Base-by-base conservation (phyloP, 2,888 invertebrate genomes). In the Cosmopolites sordidus region DNA sequence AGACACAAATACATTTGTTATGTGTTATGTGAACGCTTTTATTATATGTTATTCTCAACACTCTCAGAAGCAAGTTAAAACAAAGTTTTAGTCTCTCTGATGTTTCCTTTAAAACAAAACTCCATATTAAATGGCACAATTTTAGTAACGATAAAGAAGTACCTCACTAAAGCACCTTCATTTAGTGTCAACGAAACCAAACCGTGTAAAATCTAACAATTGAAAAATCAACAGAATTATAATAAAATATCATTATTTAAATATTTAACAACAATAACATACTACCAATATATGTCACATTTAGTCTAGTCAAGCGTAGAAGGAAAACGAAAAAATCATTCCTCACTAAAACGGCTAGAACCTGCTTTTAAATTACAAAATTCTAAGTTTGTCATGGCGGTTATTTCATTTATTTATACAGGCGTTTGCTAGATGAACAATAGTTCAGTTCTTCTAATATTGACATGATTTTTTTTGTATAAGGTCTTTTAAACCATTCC, bases 381-480 rank as follows among this genome's bases (percentile, higher is more conserved):
- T n/a, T 12, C 33, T 33, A 33, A 33, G 8, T 9, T 33, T 33
- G 3, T 33, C 33, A 12, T 33, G 4, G 33, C 33, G 33, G 3
- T 33, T 33, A 33, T 5, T 11, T 33, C 22, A n/a, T 33, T 12
- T 33, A 33, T 33, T 9, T 58, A 55, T 52, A 58, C 59, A 58
- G 47, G 43, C 43, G 4, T 48, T 49, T 44, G 22, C 30, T 52
- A 46, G 38, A 43, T 39, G 18, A 43, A 43, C 27, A 30, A 16
- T 48, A 47, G 8, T 5, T 33, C n/a, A 54, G 41, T 43, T 62
- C 61, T 52, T 58, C 63, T 64, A 62, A 61, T 66, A 66, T 66
- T 66, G 66, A 66, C 66, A 65, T 65, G 59, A 59, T 62, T 61
- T 62, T 60, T 53, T 54, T 48, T 56, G 56, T 54, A 12, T 33